Conservation (phyloP, 2,888 invertebrate species). For the Tenthredo mesomela region DNA sequence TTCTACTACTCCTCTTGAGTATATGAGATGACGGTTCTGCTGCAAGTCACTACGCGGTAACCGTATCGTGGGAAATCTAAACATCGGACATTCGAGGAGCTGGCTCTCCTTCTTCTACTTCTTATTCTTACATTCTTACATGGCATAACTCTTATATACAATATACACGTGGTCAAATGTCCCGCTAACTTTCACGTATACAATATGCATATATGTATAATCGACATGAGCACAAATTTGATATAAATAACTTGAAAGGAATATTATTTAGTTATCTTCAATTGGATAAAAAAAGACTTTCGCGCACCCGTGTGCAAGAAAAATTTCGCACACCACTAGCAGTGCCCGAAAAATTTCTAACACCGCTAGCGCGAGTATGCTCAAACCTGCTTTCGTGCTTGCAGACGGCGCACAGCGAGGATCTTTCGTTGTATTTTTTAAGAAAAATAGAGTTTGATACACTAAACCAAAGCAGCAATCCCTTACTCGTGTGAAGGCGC, state of each 20-base stretch:
- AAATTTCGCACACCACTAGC: too few relatives aligned
- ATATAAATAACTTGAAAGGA: neutral
- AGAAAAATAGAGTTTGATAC: too few relatives aligned
- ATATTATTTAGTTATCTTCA: neutral
- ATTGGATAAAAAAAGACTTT: too few relatives aligned
- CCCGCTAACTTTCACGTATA: slow-evolving; percentile 5
- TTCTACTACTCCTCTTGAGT: neutral
- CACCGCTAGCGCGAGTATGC: too few relatives aligned
- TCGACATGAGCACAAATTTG: neutral
- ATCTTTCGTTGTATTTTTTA: too few relatives aligned
- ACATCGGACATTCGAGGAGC: slow-evolving; percentile 61
- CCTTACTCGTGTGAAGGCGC: too few relatives aligned
- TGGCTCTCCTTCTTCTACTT: neutral
- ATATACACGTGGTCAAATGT: slow-evolving; percentile 9
- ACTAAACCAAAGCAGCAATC: too few relatives aligned
- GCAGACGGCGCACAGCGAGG: too few relatives aligned
- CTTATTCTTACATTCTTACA: neutral
- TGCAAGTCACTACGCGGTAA: slow-evolving; percentile 71
- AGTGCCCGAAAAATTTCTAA: too few relatives aligned
- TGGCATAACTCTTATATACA: neutral
- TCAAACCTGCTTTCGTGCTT: too few relatives aligned
- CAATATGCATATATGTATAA: neutral
- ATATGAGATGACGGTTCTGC: slow-evolving; percentile 39
- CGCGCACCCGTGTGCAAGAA: too few relatives aligned
- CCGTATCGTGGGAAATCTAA: slow-evolving; percentile 76